These are phyloP conservation scores for Drosophila sechellia DNA, from an alignment of 1,140 invertebrate genomes.

Conservation along the genomic window DNA sequence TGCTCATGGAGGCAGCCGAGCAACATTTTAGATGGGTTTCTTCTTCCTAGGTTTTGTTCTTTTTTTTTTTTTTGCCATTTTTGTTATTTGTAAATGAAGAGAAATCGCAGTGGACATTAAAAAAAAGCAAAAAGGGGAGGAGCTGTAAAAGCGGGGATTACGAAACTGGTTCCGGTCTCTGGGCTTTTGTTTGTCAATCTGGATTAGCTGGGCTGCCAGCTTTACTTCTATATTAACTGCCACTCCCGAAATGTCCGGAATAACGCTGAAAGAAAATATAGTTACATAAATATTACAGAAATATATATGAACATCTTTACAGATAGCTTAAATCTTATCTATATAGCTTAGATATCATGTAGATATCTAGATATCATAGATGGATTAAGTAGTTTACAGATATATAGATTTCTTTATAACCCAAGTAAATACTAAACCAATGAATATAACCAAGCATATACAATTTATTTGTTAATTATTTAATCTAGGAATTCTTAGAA, in stretches of 20 bases:
- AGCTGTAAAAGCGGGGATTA: conserved; percentile 7
- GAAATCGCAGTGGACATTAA: conserved; percentile 44
- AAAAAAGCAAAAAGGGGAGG: conserved; percentile 12
- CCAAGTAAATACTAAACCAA: too few relatives aligned
- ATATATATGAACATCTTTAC: too few relatives aligned
- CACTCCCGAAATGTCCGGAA: not conserved
- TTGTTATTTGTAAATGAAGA: conserved; percentile 55
- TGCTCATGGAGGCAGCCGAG: conserved; percentile 1
- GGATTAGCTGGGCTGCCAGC: conserved; percentile 9
- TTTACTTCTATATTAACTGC: not conserved
- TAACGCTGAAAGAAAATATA: not conserved
- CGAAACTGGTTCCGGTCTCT: not conserved
- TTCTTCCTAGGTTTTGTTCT: not conserved
- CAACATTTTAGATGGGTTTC: conserved; percentile 10
- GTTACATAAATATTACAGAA: not conserved
- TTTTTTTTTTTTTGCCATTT: not conserved
- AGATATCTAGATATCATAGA: too few relatives aligned
- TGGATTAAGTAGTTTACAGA: too few relatives aligned
- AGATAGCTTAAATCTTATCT: too few relatives aligned
- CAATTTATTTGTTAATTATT: too few relatives aligned
- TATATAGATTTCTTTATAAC: too few relatives aligned
- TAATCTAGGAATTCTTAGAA: too few relatives aligned
- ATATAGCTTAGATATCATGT: too few relatives aligned
- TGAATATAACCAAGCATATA: too few relatives aligned
- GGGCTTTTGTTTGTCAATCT: conserved; percentile 6